phyloP scores from a whole-genome alignment of 2,113 vertebrate species.

The Albula goreensis region DNA sequence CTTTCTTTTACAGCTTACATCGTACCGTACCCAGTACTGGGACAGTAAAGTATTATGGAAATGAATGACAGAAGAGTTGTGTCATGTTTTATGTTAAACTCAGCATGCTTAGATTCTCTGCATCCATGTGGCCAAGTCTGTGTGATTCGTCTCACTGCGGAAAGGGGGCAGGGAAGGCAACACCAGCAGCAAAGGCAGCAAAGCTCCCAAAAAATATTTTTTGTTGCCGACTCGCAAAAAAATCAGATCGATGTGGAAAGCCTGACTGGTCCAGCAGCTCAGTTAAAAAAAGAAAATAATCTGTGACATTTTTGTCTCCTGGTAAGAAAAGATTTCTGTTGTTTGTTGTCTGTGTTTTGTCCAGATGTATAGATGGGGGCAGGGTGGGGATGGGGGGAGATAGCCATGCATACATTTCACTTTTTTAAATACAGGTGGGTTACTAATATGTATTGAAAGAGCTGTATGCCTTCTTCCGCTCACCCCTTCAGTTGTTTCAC shows the following conservation, averaged over 20 bases:
- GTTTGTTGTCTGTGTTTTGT: not conserved
- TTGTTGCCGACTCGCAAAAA: too few relatives aligned
- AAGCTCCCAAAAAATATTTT: too few relatives aligned
- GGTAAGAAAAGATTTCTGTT: not conserved
- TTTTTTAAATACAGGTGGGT: not conserved
- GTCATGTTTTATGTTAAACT: too few relatives aligned
- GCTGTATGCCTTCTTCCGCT: not conserved
- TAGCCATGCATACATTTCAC: not conserved
- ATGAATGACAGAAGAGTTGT: too few relatives aligned
- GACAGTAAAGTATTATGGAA: too few relatives aligned
- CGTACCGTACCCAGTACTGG: too few relatives aligned
- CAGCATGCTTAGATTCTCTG: too few relatives aligned
- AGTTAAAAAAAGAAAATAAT: not conserved
- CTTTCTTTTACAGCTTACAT: too few relatives aligned
- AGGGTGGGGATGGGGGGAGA: not conserved
- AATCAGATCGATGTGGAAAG: not conserved
- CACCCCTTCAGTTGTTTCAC: not conserved
- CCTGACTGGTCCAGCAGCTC: not conserved
- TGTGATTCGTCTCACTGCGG: not conserved
- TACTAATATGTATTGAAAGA: not conserved
- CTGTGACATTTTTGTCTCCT: not conserved
- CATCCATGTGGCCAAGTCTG: not conserved
- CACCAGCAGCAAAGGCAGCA: too few relatives aligned
- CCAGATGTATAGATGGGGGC: not conserved
- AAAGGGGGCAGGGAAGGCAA: too few relatives aligned